Base-by-base conservation (phyloP, 1,140 invertebrate species). In the Pantala flavescens region DNA sequence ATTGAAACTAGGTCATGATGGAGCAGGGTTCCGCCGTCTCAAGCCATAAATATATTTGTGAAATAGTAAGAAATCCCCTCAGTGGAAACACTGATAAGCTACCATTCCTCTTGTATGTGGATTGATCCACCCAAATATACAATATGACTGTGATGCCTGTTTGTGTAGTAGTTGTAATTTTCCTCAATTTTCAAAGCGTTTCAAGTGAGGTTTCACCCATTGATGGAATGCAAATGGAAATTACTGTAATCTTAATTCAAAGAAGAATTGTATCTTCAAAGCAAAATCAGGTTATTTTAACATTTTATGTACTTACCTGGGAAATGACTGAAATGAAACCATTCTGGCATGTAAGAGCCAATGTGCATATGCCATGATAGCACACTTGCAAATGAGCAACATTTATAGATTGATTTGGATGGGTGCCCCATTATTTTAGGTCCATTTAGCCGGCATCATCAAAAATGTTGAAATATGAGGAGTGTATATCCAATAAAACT, bases 1-100 rank as follows among this genome's bases (percentile, higher is more conserved):
- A 83, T 84, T 92, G 78, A 90, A 91, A 84, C 85, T 92, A 76
- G 90, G 91, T 42, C 89, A 90, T 79, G 89, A 91, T 81, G 90
- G 90, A 74, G 90, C 87, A 72, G 90, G 90, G 77, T 92, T 92
- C 84, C 91, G 91, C 82, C 85, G 90, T 82, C 85, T 92, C 79
- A 86, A 87, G 79, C 83, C 84, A 82, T 86, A 85, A 81, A 79
- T 21, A 3, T 7, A 12, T 63, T 19, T 63, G 14, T 63, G 49
- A 7, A 16, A 63, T 21, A 19, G 14, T 16, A 19, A 63, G n/a
- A 19, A 19, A 7, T 19, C 49, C 49, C 49, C 14, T 19, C 14
- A 19, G 49, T 63, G 49, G 49, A 63, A 14, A 16, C 49, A 63
- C 49, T 63, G 14, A 63, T 19, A 63, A 63, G 49, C 14, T 63